These are phyloP conservation scores for Listronotus bonariensis DNA, from an alignment of 1,140 invertebrate genomes.

Conservation along the genomic window DNA sequence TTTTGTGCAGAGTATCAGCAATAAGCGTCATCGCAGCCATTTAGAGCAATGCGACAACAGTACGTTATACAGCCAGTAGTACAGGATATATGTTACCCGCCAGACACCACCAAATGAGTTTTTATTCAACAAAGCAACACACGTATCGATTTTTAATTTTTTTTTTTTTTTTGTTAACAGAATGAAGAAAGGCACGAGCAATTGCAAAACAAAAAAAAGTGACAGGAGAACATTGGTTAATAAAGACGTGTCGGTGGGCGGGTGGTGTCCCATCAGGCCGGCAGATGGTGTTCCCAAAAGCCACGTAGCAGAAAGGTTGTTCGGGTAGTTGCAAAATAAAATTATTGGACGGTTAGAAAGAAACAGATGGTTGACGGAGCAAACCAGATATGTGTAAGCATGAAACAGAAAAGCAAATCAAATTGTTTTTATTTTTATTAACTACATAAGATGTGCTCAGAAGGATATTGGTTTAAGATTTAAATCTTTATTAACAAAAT, in stretches of 20 bases:
- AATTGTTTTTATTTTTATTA: conserved; percentile 22
- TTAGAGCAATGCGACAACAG: conserved; percentile 55
- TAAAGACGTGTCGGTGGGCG: conserved; percentile 23
- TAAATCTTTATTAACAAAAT: no score
- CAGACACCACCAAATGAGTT: conserved; percentile 38
- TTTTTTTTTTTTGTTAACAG: conserved; percentile 7
- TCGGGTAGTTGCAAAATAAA: conserved; percentile 34
- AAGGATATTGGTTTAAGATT: not conserved
- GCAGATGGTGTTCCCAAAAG: conserved; percentile 23
- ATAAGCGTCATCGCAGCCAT: conserved; percentile 57
- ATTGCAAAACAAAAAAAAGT: conserved; percentile 1
- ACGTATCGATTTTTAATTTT: not conserved
- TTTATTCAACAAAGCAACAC: not conserved
- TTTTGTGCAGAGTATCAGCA: conserved; percentile 52
- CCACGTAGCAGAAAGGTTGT: conserved; percentile 16
- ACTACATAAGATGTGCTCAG: not conserved
- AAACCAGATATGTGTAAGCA: conserved; percentile 52
- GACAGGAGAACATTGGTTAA: conserved; percentile 1
- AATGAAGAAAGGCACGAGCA: conserved; percentile 1
- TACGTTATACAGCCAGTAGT: conserved; percentile 53
- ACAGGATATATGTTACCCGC: conserved; percentile 38
- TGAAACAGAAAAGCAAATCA: conserved; percentile 54
- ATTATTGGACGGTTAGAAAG: conserved; percentile 14
- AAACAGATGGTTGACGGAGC: conserved; percentile 33
- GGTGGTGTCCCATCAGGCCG: conserved; percentile 21